Base-by-base conservation (phyloP, 2,797 vertebrate species). In the Rousettus madagascariensis region DNA sequence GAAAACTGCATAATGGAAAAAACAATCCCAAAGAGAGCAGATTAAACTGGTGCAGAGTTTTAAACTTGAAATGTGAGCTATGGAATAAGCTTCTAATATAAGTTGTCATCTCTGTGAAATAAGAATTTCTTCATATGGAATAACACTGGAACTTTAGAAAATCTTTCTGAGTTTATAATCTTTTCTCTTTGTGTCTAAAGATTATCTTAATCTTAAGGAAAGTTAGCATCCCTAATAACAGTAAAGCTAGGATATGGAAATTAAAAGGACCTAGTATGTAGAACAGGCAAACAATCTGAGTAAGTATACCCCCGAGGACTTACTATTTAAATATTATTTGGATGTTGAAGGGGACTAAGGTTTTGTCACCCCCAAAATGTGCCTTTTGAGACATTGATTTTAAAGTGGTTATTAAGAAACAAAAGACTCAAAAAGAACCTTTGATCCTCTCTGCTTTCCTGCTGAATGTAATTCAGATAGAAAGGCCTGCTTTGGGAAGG, bases 1-100 rank as follows among this genome's bases (percentile, higher is more conserved):
- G 89, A 94, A 90, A 93, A 93, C 68, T 71, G 41, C 30, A 86
- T 93, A 93, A 91, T 93, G 65, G 74, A 59, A 95, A 94, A 74
- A 80, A 86, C 41, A 88, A 90, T 59, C 6, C 55, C 51, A 36
- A 36, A 49, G 63, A 94, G 15, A 95, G 12, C 46, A 79, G 53
- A 57, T 78, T 96, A 88, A 95, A 94, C 61, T 53, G 13, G 26
- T 85, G 41, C 33, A 84, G 63, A 97, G 85, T 94, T 87, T 92
- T 94, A 85, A 96, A 92, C 68, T 53, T 77, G 78, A 94, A 96
- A 83, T 55, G 9, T 79, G 33, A 90, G 22, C 43, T 88, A 36
- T 38, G 11, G 16, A 71, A 15, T 86, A 77, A 95, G 28, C 41
- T 79, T 74, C 46, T 69, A 90, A 74, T 22, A 17, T 51, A 86